Percentiles rank a stretch among this genome's conserved stretches.
phyloP scores from a whole-genome alignment of 2,113 vertebrate genomes.

The Zingel zingel region DNA sequence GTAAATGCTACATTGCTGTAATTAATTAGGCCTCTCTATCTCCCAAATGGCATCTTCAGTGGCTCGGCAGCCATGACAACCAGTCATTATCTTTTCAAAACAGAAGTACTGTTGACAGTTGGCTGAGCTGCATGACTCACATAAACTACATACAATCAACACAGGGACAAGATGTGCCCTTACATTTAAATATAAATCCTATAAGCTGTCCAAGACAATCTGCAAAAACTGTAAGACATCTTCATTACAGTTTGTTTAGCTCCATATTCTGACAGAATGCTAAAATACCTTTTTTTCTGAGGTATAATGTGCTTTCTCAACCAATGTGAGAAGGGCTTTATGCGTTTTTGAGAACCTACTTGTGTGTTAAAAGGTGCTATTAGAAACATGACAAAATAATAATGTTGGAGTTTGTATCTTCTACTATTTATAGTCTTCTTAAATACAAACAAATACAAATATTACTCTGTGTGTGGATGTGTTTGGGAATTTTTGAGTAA shows the following conservation, averaged over 20 bases:
- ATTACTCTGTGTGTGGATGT: not conserved
- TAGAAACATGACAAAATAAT: not conserved
- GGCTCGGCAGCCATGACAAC: slow-evolving; percentile 65
- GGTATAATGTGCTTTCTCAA: not conserved
- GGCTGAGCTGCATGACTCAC: slow-evolving; percentile 29
- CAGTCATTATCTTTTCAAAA: slow-evolving; percentile 67
- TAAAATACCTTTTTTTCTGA: not conserved
- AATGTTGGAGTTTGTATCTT: not conserved
- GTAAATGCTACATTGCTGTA: slow-evolving; percentile 41
- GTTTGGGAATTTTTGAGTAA: slow-evolving; percentile 22
- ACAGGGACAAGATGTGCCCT: not conserved
- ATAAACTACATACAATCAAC: slow-evolving; percentile 5
- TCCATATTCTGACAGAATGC: not conserved
- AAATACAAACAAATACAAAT: not conserved
- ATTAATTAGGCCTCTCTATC: slow-evolving; percentile 40
- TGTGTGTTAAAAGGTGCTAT: not conserved
- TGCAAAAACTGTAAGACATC: not conserved
- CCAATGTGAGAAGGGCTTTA: not conserved
- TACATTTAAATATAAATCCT: slow-evolving; percentile 1
- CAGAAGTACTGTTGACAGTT: slow-evolving; percentile 60
- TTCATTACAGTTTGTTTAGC: not conserved
- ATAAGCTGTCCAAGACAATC: not conserved
- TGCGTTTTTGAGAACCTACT: not conserved
- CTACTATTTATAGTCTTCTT: not conserved
- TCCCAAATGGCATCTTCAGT: slow-evolving; percentile 56